Percentiles rank a stretch among this genome's conserved stretches.
Evolutionary conservation across 2,113 vertebrate species (phyloP).

Genomic region (Gymnogyps californianus): DNA sequence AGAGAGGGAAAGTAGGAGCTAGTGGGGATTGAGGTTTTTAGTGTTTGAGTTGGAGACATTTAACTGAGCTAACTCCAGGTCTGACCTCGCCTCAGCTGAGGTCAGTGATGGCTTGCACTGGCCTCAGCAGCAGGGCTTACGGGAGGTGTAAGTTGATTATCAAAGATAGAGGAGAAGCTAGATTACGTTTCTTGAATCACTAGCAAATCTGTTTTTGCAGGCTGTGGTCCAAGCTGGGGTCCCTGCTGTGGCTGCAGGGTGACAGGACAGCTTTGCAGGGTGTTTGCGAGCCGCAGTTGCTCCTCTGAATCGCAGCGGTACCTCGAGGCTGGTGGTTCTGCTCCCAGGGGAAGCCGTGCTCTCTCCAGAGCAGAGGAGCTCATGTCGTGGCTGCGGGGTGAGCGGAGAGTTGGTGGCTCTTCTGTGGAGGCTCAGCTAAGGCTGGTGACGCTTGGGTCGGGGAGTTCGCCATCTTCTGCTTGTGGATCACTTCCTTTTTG

Average conservation of each 20-base stretch:
- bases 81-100: not conserved
- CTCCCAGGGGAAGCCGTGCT: not conserved
- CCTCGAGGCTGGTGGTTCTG: not conserved
- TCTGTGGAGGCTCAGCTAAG: not conserved
- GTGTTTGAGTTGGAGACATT: not conserved
- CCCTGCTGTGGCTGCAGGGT: not conserved
- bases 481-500: not conserved
- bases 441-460: too few species aligned
- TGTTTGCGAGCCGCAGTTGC: not conserved
- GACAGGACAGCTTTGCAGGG: not conserved
- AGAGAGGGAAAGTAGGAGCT: too few species aligned
- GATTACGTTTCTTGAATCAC: not conserved
- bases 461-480: not conserved
- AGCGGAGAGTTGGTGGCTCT: not conserved
- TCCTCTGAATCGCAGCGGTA: not conserved
- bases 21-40: not conserved
- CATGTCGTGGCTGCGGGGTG: rapidly evolving
- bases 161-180: not conserved
- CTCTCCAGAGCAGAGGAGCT: not conserved
- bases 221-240: not conserved
- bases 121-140: not conserved
- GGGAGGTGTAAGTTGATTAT: not conserved
- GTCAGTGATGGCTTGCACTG: rapidly evolving
- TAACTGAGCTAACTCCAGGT: not conserved
- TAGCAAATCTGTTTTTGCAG: not conserved